These are phyloP conservation scores for Coleophora flavipennella DNA, from an alignment of 2,888 invertebrate species.

Conservation along the genomic window DNA sequence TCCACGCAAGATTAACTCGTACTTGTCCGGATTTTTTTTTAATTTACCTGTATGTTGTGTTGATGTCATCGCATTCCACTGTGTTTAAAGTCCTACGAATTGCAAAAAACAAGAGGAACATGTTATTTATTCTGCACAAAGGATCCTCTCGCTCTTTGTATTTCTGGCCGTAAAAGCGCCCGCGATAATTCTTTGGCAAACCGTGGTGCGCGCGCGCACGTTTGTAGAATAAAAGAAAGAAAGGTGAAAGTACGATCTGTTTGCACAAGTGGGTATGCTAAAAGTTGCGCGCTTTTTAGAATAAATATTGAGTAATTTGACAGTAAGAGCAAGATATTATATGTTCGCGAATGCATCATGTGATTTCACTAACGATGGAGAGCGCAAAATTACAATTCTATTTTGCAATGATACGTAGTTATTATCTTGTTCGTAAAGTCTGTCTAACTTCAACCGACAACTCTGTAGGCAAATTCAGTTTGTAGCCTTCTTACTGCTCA, in stretches of 20 bases:
- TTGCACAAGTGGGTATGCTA: constrained; percentile 42
- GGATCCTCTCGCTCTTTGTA: not conserved
- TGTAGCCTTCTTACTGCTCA: too few relatives aligned
- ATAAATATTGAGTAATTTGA: constrained; percentile 58
- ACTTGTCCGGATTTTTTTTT: too few relatives aligned
- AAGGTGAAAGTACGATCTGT: constrained; percentile 55
- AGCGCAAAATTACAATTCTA: not conserved
- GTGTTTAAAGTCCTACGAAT: constrained; percentile 14
- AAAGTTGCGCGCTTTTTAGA: constrained; percentile 46
- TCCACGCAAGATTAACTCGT: too few relatives aligned
- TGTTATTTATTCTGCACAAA: constrained; percentile 3
- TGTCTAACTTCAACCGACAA: too few relatives aligned
- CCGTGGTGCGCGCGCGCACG: constrained; percentile 22
- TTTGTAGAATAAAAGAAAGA: constrained; percentile 25
- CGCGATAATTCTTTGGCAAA: constrained; percentile 34
- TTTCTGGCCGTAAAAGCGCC: constrained; percentile 13
- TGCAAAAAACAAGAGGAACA: not conserved
- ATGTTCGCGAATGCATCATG: constrained; percentile 37
- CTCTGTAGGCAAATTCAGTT: too few relatives aligned
- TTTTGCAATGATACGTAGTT: too few relatives aligned
- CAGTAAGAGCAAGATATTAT: constrained; percentile 39
- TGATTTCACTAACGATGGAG: constrained; percentile 32
- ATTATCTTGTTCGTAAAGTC: too few relatives aligned
- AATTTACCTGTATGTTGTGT: constrained; percentile 32
- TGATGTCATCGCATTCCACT: constrained; percentile 25